Conservation (phyloP, 92 coral and sea anemone genomes). For the Palythoa grandis region DNA sequence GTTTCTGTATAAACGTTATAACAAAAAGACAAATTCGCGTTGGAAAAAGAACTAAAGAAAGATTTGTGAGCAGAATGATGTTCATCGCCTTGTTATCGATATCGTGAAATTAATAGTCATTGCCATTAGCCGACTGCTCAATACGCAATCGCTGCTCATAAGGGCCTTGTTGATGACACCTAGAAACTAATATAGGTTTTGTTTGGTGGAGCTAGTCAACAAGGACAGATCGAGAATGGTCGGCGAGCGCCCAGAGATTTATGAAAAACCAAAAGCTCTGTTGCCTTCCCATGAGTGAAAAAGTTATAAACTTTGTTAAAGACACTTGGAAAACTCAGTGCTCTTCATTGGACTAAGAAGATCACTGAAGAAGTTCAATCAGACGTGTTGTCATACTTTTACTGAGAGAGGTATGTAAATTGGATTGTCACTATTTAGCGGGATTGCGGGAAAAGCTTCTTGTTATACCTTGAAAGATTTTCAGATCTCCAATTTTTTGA, state of each 20-base stretch:
- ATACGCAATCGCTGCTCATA: constrained; percentile 6
- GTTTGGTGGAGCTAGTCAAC: constrained; percentile 27
- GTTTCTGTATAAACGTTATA: not conserved
- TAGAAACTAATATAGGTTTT: constrained; percentile 37
- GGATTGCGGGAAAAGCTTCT: too few species aligned
- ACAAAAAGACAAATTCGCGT: not conserved
- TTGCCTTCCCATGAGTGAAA: not conserved
- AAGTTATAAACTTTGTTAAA: not conserved
- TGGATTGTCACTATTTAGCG: too few species aligned
- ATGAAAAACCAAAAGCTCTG: not conserved
- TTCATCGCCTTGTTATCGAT: constrained; percentile 15
- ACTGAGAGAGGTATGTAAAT: too few species aligned
- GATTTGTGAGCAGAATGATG: not conserved
- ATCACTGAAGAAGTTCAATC: too few species aligned
- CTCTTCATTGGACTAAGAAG: too few species aligned
- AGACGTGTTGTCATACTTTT: too few species aligned
- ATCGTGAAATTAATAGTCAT: not conserved
- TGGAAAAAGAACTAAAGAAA: not conserved
- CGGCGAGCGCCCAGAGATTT: not conserved
- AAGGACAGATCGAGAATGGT: not conserved
- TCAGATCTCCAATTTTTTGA: too few species aligned
- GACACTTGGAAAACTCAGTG: too few species aligned
- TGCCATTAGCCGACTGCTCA: constrained; percentile 17
- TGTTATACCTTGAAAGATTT: too few species aligned
- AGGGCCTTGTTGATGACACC: constrained; percentile 29